These are phyloP conservation scores for Branchinecta lindahli DNA, from an alignment of 1,140 invertebrate genomes.

Conservation along the genomic window DNA sequence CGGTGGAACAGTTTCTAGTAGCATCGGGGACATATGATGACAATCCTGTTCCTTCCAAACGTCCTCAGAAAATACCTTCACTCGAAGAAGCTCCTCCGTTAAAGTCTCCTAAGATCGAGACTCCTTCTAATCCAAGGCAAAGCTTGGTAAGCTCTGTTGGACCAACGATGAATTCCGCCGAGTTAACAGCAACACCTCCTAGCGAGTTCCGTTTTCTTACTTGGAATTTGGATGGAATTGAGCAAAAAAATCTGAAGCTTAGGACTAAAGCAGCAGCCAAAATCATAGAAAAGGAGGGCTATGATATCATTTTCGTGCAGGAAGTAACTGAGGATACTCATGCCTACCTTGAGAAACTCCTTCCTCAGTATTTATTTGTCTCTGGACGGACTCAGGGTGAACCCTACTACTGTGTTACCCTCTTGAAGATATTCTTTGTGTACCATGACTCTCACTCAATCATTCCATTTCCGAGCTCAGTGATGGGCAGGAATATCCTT, in stretches of 20 bases:
- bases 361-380: conserved; percentile 32
- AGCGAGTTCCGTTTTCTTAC: conserved; percentile 33
- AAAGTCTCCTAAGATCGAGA: conserved; percentile 28
- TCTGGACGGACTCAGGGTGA: conserved; percentile 23
- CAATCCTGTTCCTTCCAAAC: conserved; percentile 19
- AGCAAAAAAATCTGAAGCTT: conserved; percentile 36
- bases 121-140: conserved; percentile 17
- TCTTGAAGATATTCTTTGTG: conserved; percentile 34
- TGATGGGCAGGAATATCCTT: conserved; percentile 40
- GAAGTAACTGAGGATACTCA: conserved; percentile 39
- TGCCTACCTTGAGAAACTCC: conserved; percentile 28
- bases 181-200: conserved; percentile 27
- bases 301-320: conserved; percentile 46
- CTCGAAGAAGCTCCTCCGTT: conserved; percentile 24
- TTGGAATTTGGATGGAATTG: conserved; percentile 49
- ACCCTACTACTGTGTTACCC: conserved; percentile 37
- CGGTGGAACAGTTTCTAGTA: conserved; percentile 35
- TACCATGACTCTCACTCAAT: conserved; percentile 32
- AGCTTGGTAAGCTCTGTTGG: not conserved
- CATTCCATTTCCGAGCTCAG: conserved; percentile 32
- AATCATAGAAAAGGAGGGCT: conserved; percentile 39
- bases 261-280: conserved; percentile 38
- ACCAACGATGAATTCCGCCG: conserved; percentile 10
- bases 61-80: no score
- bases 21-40: conserved; percentile 25